phyloP scores from a whole-genome alignment of 2,888 invertebrate genomes.

The Phymatocera aterrima region DNA sequence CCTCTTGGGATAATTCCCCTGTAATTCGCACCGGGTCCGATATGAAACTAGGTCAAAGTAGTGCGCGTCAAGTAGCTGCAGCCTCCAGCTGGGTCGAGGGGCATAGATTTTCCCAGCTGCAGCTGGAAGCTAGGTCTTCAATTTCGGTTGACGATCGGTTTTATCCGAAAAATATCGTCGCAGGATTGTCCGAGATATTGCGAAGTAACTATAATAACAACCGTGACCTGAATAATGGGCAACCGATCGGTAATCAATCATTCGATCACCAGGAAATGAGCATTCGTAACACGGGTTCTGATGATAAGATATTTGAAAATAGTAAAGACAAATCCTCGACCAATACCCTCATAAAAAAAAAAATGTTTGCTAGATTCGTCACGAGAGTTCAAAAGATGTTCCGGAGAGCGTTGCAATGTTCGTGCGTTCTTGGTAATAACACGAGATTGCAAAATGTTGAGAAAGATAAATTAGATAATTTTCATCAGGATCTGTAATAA shows the following conservation, averaged over 20 bases:
- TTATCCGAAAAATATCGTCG: neutral
- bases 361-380: neutral
- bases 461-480: neutral
- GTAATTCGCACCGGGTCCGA: neutral
- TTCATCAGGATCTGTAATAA: neutral
- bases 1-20: constrained; percentile 76
- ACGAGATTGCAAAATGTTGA: neutral
- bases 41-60: neutral
- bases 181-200: neutral
- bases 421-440: neutral
- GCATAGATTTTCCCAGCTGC: neutral
- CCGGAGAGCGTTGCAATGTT: neutral
- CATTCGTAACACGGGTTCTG: neutral
- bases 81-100: neutral
- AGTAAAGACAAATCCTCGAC: neutral
- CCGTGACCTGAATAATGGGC: neutral
- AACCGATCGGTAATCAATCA: neutral
- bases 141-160: neutral
- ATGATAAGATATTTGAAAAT: neutral
- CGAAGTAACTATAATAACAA: neutral
- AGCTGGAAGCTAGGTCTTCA: neutral
- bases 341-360: neutral
- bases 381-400: neutral
- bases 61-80: neutral
- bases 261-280: neutral